phyloP scores from a whole-genome alignment of 2,888 invertebrate species.

The Catotricha subobsoleta region DNA sequence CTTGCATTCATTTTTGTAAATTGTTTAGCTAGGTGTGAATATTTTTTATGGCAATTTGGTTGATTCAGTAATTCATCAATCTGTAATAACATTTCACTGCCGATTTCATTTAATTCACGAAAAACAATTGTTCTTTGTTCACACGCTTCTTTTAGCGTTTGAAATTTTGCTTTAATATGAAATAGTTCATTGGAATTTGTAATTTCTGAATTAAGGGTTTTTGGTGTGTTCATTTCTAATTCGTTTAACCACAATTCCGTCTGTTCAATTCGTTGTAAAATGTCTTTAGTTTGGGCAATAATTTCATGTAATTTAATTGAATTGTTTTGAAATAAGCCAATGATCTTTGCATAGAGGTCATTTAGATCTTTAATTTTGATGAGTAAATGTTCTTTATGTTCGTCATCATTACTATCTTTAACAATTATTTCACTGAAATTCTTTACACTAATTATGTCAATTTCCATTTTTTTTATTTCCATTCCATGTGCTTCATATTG shows the following conservation, averaged over 20 bases:
- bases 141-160: conserved; percentile 51
- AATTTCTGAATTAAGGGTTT: conserved; percentile 36
- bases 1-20: conserved; percentile 51
- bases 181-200: conserved; percentile 50
- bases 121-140: conserved; percentile 49
- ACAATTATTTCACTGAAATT: conserved; percentile 28
- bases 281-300: conserved; percentile 20
- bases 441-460: conserved; percentile 28
- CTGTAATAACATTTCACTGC: conserved; percentile 44
- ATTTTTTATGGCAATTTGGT: conserved; percentile 19
- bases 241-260: conserved; percentile 43
- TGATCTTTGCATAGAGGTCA: conserved; percentile 21
- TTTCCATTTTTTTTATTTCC: conserved; percentile 27
- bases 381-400: conserved; percentile 19
- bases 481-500: conserved; percentile 17
- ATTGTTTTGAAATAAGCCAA: conserved; percentile 20
- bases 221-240: conserved; percentile 43
- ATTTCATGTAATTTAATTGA: conserved; percentile 20
- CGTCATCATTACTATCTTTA: conserved; percentile 20
- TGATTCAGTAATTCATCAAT: conserved; percentile 30
- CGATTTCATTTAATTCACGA: conserved; percentile 47
- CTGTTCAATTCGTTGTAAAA: conserved; percentile 20
- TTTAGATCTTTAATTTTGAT: conserved; percentile 21
- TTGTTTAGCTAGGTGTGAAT: conserved; percentile 40
- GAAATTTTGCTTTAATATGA: conserved; percentile 50